phyloP scores from a whole-genome alignment of 1,140 invertebrate species.

The Bombyx mandarina region DNA sequence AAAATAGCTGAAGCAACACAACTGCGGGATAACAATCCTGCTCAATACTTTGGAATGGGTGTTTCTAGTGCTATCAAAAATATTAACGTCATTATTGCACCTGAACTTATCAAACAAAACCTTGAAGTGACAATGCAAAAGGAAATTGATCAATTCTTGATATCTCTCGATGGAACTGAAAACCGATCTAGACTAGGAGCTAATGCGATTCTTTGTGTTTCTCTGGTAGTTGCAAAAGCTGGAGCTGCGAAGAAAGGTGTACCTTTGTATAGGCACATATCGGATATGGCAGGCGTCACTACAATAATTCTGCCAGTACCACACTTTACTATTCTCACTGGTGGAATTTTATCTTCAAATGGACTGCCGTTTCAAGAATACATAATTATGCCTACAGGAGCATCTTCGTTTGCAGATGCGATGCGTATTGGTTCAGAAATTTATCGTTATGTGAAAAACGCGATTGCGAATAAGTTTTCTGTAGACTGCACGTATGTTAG shows the following conservation, averaged over 20 bases:
- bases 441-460: constrained; percentile 94
- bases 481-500: constrained; percentile 94
- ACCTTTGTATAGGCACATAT: constrained; percentile 89
- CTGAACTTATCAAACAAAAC: constrained; percentile 86
- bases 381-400: constrained; percentile 91
- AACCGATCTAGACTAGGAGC: constrained; percentile 95
- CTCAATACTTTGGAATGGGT: constrained; percentile 91
- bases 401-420: constrained; percentile 91
- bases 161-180: constrained; percentile 94
- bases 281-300: constrained; percentile 91
- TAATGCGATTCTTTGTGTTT: constrained; percentile 96
- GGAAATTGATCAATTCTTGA: constrained; percentile 92
- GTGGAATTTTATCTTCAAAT: constrained; percentile 96
- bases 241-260: constrained; percentile 93
- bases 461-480: constrained; percentile 91
- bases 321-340: constrained; percentile 98
- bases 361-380: constrained; percentile 98
- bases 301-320: constrained; percentile 95
- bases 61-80: constrained; percentile 92
- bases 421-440: constrained; percentile 97
- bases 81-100: constrained; percentile 89
- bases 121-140: constrained; percentile 91
- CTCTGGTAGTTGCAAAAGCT: constrained; percentile 94
- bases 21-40: constrained; percentile 90
- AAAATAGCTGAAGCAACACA: constrained; percentile 95